Conservation (phyloP, 1,140 invertebrate genomes). For the Euglossa dilemma region DNA sequence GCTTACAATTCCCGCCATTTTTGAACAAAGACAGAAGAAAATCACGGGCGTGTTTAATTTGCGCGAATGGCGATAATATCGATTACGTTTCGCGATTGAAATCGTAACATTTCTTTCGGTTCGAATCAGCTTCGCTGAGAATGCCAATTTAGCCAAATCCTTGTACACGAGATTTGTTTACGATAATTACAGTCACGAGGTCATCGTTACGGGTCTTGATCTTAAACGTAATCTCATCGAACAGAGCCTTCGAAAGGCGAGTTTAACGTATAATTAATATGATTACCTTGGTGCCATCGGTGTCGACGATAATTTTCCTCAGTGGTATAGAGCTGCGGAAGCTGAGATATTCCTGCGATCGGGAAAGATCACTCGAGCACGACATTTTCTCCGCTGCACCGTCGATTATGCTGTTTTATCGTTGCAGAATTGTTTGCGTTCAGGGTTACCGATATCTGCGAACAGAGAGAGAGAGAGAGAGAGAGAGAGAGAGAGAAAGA, state of each 20-base stretch:
- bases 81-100: not conserved
- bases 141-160: no score
- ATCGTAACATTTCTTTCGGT: not conserved
- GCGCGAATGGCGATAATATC: not conserved
- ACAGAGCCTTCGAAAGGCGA: not conserved
- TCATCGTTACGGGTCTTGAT: not conserved
- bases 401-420: slow-evolving; percentile 22
- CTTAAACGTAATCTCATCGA: not conserved
- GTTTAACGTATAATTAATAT: not conserved
- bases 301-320: slow-evolving; percentile 91
- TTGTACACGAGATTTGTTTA: not conserved
- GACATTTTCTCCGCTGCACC: slow-evolving; percentile 26
- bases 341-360: slow-evolving; percentile 92
- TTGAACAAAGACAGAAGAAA: not conserved
- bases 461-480: not conserved
- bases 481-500: not conserved
- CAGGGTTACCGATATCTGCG: slow-evolving; percentile 21
- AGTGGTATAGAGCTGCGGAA: slow-evolving; percentile 92
- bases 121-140: not conserved
- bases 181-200: not conserved
- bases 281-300: slow-evolving; percentile 88
- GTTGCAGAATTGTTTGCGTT: not conserved
- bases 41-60: not conserved
- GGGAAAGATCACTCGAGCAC: slow-evolving; percentile 87
- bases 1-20: no score